Evolutionary conservation across 2,113 vertebrate species (phyloP), one percentile per base, ranked within the genome.

Genomic region (Hydrochoerus hydrochaeris): DNA sequence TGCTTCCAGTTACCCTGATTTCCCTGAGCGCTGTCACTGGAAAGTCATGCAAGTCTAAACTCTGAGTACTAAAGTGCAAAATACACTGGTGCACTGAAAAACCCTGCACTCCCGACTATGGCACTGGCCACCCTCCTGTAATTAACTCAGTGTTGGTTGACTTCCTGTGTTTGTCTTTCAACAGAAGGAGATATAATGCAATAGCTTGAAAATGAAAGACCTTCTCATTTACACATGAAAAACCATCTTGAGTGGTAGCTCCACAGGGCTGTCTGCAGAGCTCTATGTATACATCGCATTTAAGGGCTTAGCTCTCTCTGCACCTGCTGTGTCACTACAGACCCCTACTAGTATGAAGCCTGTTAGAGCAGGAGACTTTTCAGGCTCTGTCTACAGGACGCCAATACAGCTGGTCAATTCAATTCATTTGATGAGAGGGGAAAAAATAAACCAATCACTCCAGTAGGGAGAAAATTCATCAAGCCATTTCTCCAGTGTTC

Each of bases 341-440:
- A 96, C 71, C 88, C 91, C 93, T 67, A 88, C 94, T 62, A 96
- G 95, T 83, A 52, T 41, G 1, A 95, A 97, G 95, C 95, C 96
- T 96, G 94, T 97, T 73, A 84, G 90, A 97, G 46, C 71, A 95
- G n/a, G 35, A 94, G 81, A 80, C 73, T 85, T 94, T 49, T 30
- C 88, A 96, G 86, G 2, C 94, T 73, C 26, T 93, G 85, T 88
- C 95, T 97, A 93, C 88, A 97, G 93, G 97, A 97, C 0, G 24
- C 97, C 97, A 97, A 75, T 95, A 95, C 82, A 97, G 94, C 90
- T 92, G 96, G 96, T 97, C 97, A 97, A 96, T 90, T 95, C 97
- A 97, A 85, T 97, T 97, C 94, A 96, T 94, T 95, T 97, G 85
- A 95, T 81, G 93, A 71, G 86, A 19, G 22, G 2, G 2, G 24